phyloP scores from a whole-genome alignment of 2,113 vertebrate genomes.

The Crotophaga sulcirostris region DNA sequence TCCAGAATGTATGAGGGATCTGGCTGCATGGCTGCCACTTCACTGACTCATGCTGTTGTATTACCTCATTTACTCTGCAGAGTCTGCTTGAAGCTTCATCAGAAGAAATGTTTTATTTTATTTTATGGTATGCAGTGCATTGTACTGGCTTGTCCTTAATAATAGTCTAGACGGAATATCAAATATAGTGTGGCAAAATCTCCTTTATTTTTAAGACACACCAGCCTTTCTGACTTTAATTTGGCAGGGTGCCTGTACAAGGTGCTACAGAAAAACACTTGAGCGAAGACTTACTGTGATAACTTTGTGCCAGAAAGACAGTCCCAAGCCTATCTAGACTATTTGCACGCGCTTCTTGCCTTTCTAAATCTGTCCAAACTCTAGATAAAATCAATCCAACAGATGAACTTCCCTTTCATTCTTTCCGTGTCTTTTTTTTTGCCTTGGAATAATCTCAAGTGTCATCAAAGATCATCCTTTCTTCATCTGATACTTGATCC shows the following conservation, averaged over 20 bases:
- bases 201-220: neutral
- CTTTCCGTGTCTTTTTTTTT: neutral
- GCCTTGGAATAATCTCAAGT: neutral
- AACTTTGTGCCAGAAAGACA: neutral
- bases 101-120: neutral
- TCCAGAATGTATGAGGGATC: neutral
- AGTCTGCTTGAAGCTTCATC: neutral
- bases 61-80: neutral
- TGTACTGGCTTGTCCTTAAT: neutral
- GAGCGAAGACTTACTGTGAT: neutral
- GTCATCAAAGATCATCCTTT: neutral
- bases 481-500: neutral
- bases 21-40: neutral
- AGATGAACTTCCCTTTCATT: neutral
- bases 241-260: constrained; percentile 1
- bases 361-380: neutral
- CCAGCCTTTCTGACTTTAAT: neutral
- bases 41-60: neutral
- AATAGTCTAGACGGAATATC: neutral
- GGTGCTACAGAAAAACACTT: neutral
- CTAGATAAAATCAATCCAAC: neutral
- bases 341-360: neutral
- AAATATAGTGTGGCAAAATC: neutral
- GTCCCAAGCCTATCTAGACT: neutral
- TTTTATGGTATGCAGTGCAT: neutral